phyloP scores from a whole-genome alignment of 2,888 invertebrate genomes.

The Uropetala carovei region DNA sequence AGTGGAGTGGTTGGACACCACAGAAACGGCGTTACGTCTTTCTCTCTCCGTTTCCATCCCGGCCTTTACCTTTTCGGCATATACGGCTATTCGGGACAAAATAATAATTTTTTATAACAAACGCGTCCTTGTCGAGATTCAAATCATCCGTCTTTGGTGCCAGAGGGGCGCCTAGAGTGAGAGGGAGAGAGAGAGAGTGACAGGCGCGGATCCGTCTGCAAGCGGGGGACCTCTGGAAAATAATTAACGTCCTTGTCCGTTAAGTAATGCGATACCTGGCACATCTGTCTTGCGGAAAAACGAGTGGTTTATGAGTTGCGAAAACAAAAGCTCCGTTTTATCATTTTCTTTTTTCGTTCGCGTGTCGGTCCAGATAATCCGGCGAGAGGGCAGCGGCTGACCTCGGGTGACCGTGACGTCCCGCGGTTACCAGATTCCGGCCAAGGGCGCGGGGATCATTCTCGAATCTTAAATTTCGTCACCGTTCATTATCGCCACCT shows the following conservation, averaged over 20 bases:
- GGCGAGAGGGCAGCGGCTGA: background rate
- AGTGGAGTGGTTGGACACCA: background rate
- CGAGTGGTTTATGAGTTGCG: background rate
- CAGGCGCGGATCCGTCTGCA: background rate
- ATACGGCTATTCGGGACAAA: background rate
- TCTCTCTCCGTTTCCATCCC: background rate
- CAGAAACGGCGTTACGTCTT: background rate
- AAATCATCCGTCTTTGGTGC: background rate
- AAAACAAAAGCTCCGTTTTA: background rate
- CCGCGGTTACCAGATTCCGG: constrained; percentile 7
- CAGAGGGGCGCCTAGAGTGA: background rate
- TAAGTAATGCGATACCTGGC: background rate
- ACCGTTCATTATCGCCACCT: constrained; percentile 37
- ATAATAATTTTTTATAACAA: background rate
- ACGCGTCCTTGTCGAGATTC: background rate
- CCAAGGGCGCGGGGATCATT: constrained; percentile 34
- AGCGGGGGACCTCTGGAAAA: background rate
- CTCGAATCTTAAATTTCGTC: constrained; percentile 21
- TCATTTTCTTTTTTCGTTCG: background rate
- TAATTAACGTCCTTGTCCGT: background rate
- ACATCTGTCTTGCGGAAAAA: background rate
- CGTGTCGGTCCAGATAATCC: background rate
- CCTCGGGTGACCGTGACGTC: background rate
- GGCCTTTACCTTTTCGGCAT: background rate
- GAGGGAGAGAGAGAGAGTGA: background rate